Base-by-base conservation (phyloP, 2,113 vertebrate genomes). In the Hippocampus mohnikei region DNA sequence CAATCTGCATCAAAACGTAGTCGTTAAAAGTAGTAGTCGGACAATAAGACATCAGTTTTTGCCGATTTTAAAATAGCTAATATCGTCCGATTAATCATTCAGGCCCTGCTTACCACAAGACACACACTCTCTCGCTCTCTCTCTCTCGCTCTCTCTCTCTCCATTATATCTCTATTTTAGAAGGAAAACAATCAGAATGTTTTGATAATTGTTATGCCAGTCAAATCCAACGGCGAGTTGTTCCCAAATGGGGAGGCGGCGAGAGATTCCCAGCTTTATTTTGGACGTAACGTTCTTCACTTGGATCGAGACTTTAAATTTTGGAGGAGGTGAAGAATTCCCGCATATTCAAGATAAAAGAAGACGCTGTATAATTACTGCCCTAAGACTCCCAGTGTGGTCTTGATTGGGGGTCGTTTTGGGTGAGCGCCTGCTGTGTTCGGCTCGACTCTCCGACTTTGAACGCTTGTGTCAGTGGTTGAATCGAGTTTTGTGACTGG, bases 391-490 rank as follows among this genome's bases (percentile, higher is more conserved):
- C 59, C 73, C 66, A 46, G 61, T n/a, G 62, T 67, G 62, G 73
- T 62, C 58, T 61, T 16, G 58, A 53, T 46, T 52, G 52, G 16
- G 67, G 74, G 33, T 25, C 37, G 65, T 66, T 75, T 58, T 64
- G 66, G 67, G 41, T 37, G 61, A 61, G 53, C 0, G 11, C 66
- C 65, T 52, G 48, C 42, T 25, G 1, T 42, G 71, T 64, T 77
- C 33, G 62, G 27, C 70, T 79, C 70, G 71, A 60, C 33, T 13
- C 71, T 62, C 18, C 8, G 64, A 60, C 48, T 71, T 55, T 53
- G 61, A 73, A 80, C 72, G 56, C 76, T 33, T 61, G 73, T 62
- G 71, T 76, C 71, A 67, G 53, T 46, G 53, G 40, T 41, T 29
- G 42, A 60, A 73, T 73, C 72, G n/a, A 72, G 66, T 76, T 74